Evolutionary conservation across 2,113 vertebrate genomes (phyloP), one percentile per base, ranked within the genome.

Genomic region (Channa argus): DNA sequence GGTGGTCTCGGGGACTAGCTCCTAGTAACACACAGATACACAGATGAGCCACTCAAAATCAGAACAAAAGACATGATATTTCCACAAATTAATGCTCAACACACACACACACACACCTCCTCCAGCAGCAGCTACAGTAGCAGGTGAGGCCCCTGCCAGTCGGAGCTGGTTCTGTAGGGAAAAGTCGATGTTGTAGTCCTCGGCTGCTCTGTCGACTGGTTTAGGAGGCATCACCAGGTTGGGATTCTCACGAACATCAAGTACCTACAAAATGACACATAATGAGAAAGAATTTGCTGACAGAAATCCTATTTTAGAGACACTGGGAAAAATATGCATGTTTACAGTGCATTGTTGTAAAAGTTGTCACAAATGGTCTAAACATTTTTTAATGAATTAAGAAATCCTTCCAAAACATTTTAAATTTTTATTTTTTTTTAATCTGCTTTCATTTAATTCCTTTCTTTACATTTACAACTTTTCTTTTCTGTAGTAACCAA

Each of bases 181-280:
- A 93, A 99, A 99, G 92, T 99, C 98, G 0, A 99, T 99, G 93
- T 99, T 98, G 96, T 99, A 99, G 94, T 94, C 99, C 91, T 99
- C 97, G 0, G 98, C 94, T 0, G 91, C 87, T 1, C 79, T 89
- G 93, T 99, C 98, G 0, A 93, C 89, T 0, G 98, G 98, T 82
- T 99, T 99, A 0, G 98, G 98, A 0, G 98, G 98, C 97, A 99
- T 99, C 89, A 99, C 96, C 63, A 99, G 91, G 89, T 83, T 98
- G 67, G 98, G 98, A 88, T 99, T 99, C 88, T 99, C 98, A 0
- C 97, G 95, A 59, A 99, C 96, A 0, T 99, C 98, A 77, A 99
- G 92, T 60, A 99, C 81, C 98, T 99, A 2, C 15, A 74, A 15
- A 66, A 6, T 67, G 9, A 39, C 0, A 34, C 0, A 47, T 12